Evolutionary conservation across 1,140 invertebrate genomes (phyloP), one percentile per base, ranked within the genome.

Genomic region (Aphelinus atriplicis): DNA sequence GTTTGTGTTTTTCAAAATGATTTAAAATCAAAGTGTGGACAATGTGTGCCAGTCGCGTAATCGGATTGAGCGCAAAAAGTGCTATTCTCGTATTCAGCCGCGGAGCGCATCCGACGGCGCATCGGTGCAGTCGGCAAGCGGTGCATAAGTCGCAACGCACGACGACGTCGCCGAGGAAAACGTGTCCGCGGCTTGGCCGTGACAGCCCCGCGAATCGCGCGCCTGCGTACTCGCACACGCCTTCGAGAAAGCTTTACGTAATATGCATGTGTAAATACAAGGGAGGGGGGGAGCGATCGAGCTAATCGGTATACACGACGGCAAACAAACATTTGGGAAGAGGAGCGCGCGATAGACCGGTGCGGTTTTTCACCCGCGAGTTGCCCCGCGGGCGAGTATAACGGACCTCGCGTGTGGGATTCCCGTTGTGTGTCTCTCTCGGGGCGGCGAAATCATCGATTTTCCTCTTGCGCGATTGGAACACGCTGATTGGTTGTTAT

Each of bases 31-130:
- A 26, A 26, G 26, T 26, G 26, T 26, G 26, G 26, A 26, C 26
- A 26, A 26, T 26, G 26, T 26, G 26, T 26, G 26, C 26, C 26
- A 26, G 26, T 26, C 26, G 26, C 26, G 26, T 26, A 26, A 26
- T 26, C 26, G 26, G 26, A 26, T 26, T 26, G 26, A 7, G n/a
- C 6, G 45, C 56, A 0, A n/a, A 63, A 63, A 62, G 9, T 71
- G 26, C 48, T 71, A 71, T 71, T 71, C 62, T n/a, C 48, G 68
- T 70, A 70, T 51, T 48, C 66, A 58, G 66, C 26, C 26, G 26
- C 26, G 26, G 26, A 26, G 26, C 26, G 26, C 26, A 26, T 26
- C 26, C 26, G 26, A 26, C 26, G 26, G 26, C 26, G 26, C 26
- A 26, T 26, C 26, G 26, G 26, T 26, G 26, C 26, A 26, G 26